Percentiles rank a stretch among this genome's conserved stretches.
Evolutionary conservation across 2,797 vertebrate species (phyloP).

Genomic region (Poecilia wingei): DNA sequence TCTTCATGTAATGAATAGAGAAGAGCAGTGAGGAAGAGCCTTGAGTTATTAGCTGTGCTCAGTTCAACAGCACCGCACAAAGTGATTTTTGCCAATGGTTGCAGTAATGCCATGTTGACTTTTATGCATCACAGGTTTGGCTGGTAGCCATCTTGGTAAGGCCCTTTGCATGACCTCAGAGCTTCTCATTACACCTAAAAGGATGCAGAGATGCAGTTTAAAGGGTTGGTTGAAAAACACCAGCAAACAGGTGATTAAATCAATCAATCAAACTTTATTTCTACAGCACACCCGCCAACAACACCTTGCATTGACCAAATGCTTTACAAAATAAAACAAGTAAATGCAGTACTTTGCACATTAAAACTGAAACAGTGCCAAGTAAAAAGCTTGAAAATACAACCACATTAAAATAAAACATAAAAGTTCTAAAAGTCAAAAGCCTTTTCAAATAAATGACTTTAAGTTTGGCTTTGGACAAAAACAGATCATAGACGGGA

Average conservation of each 20-base stretch:
- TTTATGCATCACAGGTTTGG: slow-evolving; percentile 63
- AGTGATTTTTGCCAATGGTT: slow-evolving; percentile 45
- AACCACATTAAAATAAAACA: too few relatives aligned
- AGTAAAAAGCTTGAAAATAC: too few relatives aligned
- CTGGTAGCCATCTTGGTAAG: slow-evolving; percentile 47
- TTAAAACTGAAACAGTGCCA: too few relatives aligned
- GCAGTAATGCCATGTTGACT: slow-evolving; percentile 65
- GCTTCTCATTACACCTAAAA: slow-evolving; percentile 40
- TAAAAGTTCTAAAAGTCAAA: too few relatives aligned
- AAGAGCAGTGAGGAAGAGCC: slow-evolving; percentile 17
- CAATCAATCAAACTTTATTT: too few relatives aligned
- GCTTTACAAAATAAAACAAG: too few relatives aligned
- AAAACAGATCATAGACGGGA: too few relatives aligned
- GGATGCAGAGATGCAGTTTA: slow-evolving; percentile 9
- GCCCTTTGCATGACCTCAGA: slow-evolving; percentile 46
- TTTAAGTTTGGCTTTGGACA: too few relatives aligned
- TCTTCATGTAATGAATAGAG: background rate
- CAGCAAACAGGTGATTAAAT: background rate
- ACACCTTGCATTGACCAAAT: too few relatives aligned
- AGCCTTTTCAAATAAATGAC: too few relatives aligned
- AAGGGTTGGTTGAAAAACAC: background rate
- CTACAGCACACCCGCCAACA: too few relatives aligned
- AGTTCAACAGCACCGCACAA: slow-evolving; percentile 23
- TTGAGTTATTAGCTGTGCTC: slow-evolving; percentile 30
- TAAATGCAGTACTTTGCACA: too few relatives aligned